A percentile compares a stretch with the other conserved stretches of the same genome.
Evolutionary conservation across 2,888 invertebrate species (phyloP).

Genomic region (Leptopilina drosophilae): DNA sequence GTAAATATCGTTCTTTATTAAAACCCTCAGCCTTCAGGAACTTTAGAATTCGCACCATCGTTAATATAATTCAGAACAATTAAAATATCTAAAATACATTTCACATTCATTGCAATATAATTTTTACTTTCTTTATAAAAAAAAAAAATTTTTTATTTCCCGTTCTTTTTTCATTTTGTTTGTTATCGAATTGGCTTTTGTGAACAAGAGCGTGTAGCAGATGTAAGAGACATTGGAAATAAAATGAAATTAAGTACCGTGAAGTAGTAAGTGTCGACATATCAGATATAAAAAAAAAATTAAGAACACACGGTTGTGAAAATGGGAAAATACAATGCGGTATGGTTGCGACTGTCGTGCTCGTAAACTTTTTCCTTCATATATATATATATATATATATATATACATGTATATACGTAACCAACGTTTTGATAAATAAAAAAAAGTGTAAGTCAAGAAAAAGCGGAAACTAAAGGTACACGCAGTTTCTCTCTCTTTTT

Average conservation of each 20-base stretch:
- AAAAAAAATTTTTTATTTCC: too few species aligned
- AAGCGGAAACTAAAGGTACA: conserved; percentile 10
- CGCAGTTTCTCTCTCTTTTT: neutral
- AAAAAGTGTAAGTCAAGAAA: neutral
- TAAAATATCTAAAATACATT: too few species aligned
- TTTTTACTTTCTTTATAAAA: too few species aligned
- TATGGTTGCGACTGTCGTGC: conserved; percentile 25
- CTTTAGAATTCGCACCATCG: too few species aligned
- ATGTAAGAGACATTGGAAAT: conserved; percentile 8
- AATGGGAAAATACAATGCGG: conserved; percentile 36
- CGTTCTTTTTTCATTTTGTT: too few species aligned
- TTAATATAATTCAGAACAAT: too few species aligned
- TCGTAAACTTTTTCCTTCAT: conserved; percentile 23
- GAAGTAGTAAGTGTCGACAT: conserved; percentile 26
- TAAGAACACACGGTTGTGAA: conserved; percentile 25
- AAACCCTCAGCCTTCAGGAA: too few species aligned
- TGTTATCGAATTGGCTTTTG: neutral
- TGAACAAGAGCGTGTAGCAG: neutral
- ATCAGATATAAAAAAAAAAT: conserved; percentile 19
- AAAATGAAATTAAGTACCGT: conserved; percentile 25
- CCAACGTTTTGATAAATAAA: neutral
- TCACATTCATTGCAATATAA: too few species aligned
- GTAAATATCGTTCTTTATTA: too few species aligned
- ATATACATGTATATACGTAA: too few species aligned
- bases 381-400: neutral